Evolutionary conservation across 2,888 invertebrate genomes (phyloP).

Genomic region (Pachydiplax longipennis): DNA sequence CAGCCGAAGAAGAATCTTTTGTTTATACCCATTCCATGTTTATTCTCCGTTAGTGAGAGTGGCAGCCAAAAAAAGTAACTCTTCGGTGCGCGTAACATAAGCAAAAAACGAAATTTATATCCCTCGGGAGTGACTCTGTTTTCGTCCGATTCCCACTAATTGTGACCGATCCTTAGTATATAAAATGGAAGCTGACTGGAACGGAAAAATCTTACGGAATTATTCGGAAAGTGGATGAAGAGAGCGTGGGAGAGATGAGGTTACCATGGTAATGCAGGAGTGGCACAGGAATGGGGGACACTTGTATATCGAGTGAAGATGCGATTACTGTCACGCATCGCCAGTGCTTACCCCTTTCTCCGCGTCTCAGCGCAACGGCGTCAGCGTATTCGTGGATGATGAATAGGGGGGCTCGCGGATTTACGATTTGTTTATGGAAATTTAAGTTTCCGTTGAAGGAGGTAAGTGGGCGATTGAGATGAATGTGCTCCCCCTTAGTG

Average conservation of each 20-base stretch:
- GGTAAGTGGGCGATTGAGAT: background rate
- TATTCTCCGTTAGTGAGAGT: too few species aligned
- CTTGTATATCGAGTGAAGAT: constrained; percentile 2
- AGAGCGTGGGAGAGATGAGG: background rate
- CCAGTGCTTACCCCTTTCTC: background rate
- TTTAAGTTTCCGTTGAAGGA: background rate
- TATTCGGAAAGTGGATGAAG: background rate
- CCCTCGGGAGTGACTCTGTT: too few species aligned
- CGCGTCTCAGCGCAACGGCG: background rate
- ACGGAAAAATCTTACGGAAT: too few species aligned
- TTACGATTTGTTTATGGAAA: background rate
- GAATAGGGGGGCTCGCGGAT: background rate
- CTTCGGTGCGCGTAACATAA: too few species aligned
- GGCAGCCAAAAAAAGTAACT: too few species aligned
- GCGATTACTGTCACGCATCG: constrained; percentile 13
- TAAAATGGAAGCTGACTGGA: too few species aligned
- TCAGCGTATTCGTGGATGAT: background rate
- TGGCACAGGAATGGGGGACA: background rate
- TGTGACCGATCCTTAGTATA: too few species aligned
- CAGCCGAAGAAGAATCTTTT: too few species aligned
- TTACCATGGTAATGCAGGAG: background rate
- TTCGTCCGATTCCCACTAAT: too few species aligned
- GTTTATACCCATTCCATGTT: too few species aligned
- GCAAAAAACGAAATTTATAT: too few species aligned
- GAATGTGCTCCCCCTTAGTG: background rate